A percentile compares a stretch with the other conserved stretches of the same genome.
These are phyloP conservation scores for Pterophyllum scalare DNA, from an alignment of 2,113 vertebrate genomes.

Conservation along the genomic window DNA sequence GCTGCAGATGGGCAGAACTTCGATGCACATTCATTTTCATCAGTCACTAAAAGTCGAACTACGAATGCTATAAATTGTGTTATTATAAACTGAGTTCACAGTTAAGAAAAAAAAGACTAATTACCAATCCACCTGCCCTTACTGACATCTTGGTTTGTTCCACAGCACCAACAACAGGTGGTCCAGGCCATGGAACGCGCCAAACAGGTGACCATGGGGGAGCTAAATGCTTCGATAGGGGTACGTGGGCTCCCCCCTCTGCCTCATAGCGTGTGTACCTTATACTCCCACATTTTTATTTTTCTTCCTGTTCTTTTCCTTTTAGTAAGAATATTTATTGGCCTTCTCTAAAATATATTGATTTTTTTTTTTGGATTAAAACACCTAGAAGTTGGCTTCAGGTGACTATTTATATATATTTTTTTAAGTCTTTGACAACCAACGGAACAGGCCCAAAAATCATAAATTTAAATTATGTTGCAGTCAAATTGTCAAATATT, in stretches of 20 bases:
- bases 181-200: slow-evolving; percentile 94
- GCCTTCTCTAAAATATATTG: not conserved
- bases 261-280: slow-evolving; percentile 82
- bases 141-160: slow-evolving; percentile 45
- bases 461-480: not conserved
- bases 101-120: not conserved
- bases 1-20: slow-evolving; percentile 38
- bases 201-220: slow-evolving; percentile 95
- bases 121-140: slow-evolving; percentile 1
- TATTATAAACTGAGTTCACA: not conserved
- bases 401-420: not conserved
- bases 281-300: slow-evolving; percentile 69
- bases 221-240: slow-evolving; percentile 94
- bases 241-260: slow-evolving; percentile 90
- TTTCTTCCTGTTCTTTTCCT: slow-evolving; percentile 44
- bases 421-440: not conserved
- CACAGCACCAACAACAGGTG: slow-evolving; percentile 95
- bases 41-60: slow-evolving; percentile 3
- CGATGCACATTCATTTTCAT: slow-evolving; percentile 18
- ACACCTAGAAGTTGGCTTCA: not conserved
- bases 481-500: not conserved
- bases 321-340: slow-evolving; percentile 12
- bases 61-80: not conserved
- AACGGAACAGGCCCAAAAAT: not conserved
- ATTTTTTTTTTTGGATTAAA: not conserved